Percentiles rank a stretch among this genome's conserved stretches.
phyloP scores from a whole-genome alignment of 2,888 invertebrate species.

The Dasypolia templi region DNA sequence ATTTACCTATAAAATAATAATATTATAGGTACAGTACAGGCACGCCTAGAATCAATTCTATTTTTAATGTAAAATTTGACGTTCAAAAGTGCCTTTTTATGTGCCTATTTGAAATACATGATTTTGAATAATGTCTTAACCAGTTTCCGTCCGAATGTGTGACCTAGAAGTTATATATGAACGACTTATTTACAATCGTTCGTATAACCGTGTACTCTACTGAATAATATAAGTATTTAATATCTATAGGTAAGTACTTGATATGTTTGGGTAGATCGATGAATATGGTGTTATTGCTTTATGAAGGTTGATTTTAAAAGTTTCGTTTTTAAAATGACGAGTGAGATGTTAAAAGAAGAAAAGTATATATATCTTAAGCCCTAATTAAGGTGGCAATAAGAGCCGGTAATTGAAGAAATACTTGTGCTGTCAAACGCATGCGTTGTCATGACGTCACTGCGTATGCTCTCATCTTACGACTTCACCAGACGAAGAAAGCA shows the following conservation, averaged over 20 bases:
- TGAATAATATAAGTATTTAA: slow-evolving; percentile 17
- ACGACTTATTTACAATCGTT: slow-evolving; percentile 21
- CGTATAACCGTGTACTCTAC: slow-evolving; percentile 26
- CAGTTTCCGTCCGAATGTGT: slow-evolving; percentile 36
- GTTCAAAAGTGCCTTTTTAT: too few species aligned
- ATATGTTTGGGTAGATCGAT: slow-evolving; percentile 51
- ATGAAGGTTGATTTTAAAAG: not conserved
- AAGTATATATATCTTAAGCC: not conserved
- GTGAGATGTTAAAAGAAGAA: not conserved
- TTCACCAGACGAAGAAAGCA: not conserved
- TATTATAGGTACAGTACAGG: too few species aligned
- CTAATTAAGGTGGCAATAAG: not conserved
- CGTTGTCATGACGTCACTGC: not conserved
- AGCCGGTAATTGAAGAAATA: not conserved
- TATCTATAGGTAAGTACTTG: slow-evolving; percentile 48
- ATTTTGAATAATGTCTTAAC: too few species aligned
- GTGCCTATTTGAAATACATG: too few species aligned
- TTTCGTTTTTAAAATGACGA: not conserved
- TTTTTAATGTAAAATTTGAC: too few species aligned
- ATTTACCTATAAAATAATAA: not conserved
- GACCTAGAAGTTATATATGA: slow-evolving; percentile 31
- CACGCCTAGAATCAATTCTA: too few species aligned
- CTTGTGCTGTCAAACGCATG: not conserved
- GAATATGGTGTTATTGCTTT: slow-evolving; percentile 42
- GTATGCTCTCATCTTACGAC: not conserved